Percentiles rank a stretch among this genome's conserved stretches.
These are phyloP conservation scores for Salvelinus namaycush DNA, from an alignment of 2,113 vertebrate genomes.

Conservation along the genomic window DNA sequence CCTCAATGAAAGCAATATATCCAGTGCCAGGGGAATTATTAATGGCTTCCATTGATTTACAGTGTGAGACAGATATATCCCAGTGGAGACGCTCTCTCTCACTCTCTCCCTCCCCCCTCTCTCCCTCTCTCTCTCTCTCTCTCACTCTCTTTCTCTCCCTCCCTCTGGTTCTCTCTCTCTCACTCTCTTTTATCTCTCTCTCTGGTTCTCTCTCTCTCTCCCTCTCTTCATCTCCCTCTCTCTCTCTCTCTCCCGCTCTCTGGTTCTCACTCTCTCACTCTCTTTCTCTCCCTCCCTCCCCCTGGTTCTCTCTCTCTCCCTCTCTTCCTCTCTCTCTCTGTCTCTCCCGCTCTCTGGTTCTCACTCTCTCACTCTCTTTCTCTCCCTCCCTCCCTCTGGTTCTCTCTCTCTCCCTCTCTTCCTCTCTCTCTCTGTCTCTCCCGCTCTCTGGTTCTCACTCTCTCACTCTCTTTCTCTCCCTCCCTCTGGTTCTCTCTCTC, in stretches of 20 bases:
- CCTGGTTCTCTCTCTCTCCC: background rate
- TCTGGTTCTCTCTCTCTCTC: background rate
- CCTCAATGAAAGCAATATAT: constrained; percentile 43
- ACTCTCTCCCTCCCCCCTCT: background rate
- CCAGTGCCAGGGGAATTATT: constrained; percentile 35
- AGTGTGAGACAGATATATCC: constrained; percentile 40
- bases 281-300: background rate
- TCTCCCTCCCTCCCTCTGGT: too few relatives aligned
- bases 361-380: background rate
- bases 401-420: background rate
- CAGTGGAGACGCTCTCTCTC: constrained; percentile 8
- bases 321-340: background rate
- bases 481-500: background rate
- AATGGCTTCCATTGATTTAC: constrained; percentile 54
- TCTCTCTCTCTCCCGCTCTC: constrained; percentile 1
- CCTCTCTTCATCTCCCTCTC: background rate
- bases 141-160: background rate
- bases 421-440: background rate
- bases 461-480: background rate
- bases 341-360: background rate
- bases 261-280: background rate
- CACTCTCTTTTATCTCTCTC: too few relatives aligned
- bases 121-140: background rate
- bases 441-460: background rate
- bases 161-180: background rate